These are phyloP conservation scores for Pocota personata DNA, from an alignment of 2,888 invertebrate species.

Conservation along the genomic window DNA sequence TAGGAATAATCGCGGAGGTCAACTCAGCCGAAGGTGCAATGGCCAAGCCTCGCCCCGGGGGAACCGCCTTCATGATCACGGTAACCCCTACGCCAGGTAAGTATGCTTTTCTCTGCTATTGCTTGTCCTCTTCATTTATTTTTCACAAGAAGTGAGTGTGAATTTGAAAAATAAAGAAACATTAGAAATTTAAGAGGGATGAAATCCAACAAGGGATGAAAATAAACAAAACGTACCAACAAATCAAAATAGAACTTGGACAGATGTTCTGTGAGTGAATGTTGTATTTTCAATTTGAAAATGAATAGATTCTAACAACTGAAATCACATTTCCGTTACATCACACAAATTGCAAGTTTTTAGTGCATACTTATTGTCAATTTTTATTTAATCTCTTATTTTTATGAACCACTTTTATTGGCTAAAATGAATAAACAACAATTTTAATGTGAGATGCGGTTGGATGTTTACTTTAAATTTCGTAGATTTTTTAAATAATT, in stretches of 20 bases:
- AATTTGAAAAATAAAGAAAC: not conserved
- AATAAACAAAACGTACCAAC: not conserved
- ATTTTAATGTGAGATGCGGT: constrained; percentile 15
- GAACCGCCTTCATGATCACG: constrained; percentile 81
- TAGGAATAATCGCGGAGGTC: constrained; percentile 90
- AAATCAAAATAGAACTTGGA: not conserved
- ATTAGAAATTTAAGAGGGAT: not conserved
- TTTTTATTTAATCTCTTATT: not conserved
- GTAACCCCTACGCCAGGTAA: constrained; percentile 81
- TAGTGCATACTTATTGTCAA: not conserved
- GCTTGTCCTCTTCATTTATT: not conserved
- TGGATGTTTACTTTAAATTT: constrained; percentile 16
- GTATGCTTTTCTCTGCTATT: constrained; percentile 75
- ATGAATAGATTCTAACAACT: no score
- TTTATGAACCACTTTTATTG: not conserved
- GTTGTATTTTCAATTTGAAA: no score
- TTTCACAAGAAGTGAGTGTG: not conserved
- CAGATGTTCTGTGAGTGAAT: not conserved
- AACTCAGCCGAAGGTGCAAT: constrained; percentile 89
- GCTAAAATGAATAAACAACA: constrained; percentile 10
- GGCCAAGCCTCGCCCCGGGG: constrained; percentile 81
- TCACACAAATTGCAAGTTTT: not conserved
- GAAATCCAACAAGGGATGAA: constrained; percentile 14
- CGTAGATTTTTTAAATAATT: not conserved
- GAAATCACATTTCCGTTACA: not conserved